phyloP scores from a whole-genome alignment of 1,140 invertebrate species.

The Apocrypta bakeri region DNA sequence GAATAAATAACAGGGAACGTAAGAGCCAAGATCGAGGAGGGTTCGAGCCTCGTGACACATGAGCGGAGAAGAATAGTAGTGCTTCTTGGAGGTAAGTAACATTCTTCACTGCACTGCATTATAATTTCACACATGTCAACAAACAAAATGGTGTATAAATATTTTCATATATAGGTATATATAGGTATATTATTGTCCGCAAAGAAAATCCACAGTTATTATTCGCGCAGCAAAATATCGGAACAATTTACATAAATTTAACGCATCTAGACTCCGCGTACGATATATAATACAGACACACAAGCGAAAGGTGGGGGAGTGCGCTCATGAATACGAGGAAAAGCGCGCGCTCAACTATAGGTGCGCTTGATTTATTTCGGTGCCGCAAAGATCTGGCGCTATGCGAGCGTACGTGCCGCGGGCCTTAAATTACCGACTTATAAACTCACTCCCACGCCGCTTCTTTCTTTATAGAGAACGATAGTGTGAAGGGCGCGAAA shows the following conservation, averaged over 20 bases:
- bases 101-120: background rate
- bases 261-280: conserved; percentile 11
- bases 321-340: conserved; percentile 40
- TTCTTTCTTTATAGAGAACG: conserved; percentile 47
- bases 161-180: no score
- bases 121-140: background rate
- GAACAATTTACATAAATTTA: conserved; percentile 18
- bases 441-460: conserved; percentile 68
- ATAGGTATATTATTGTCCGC: no score
- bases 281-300: background rate
- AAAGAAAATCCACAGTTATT: background rate
- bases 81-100: background rate
- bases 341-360: conserved; percentile 43
- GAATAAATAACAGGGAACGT: conserved; percentile 72
- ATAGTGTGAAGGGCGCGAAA: background rate
- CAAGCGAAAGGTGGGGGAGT: background rate
- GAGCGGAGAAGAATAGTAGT: background rate
- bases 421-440: conserved; percentile 75
- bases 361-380: conserved; percentile 72
- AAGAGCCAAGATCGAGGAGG: conserved; percentile 60
- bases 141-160: background rate
- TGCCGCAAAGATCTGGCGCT: conserved; percentile 70
- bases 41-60: conserved; percentile 51
- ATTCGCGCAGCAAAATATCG: background rate
- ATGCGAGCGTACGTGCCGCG: conserved; percentile 71